Evolutionary conservation across 2,113 vertebrate species (phyloP), one percentile per base, ranked within the genome.

Genomic region (Hydropotes inermis): DNA sequence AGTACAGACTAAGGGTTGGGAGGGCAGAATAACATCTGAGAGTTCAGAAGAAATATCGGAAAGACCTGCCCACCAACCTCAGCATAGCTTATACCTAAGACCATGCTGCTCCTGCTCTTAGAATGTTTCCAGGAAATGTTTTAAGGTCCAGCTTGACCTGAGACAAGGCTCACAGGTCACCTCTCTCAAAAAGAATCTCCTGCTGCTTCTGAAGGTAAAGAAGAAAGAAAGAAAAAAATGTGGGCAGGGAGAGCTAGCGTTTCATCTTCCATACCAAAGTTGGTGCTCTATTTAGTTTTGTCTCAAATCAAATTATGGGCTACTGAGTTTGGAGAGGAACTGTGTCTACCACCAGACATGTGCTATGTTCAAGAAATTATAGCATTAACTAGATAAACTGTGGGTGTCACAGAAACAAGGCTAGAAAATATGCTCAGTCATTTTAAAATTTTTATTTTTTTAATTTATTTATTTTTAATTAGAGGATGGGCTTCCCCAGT

Each of bases 271-370:
- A 90, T 55, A 84, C 86, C 52, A 70, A 95, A 97, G 85, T 79
- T 82, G 87, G 78, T 76, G 74, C 95, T 98, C 95, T 98, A 97
- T 97, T 98, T 97, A 97, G 95, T 91, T 93, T 47, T 89, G 91
- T 91, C 88, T 98, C 90, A 96, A 96, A 92, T 95, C 94, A 98
- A 98, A 97, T 97, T 94, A 96, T 21, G 86, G 97, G 94, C 94
- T 96, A 50, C 60, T 96, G 93, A 85, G 79, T 45, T 36, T 33
- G 91, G 74, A 94, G 23, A 90, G 58, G 57, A 94, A 90, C 70
- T 95, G 64, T 89, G 94, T 97, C 91, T 96, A 76, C 36, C 87
- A 54, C 23, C 61, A 97, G 91, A 50, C 85, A 17, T 47, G 14
- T 19, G 23, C 23, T 88, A 16, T n/a, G 43, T 54, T 84, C 33